Evolutionary conservation across 1,140 invertebrate species (phyloP), one percentile per base, ranked within the genome.

Genomic region (Drosophila kurseongensis): DNA sequence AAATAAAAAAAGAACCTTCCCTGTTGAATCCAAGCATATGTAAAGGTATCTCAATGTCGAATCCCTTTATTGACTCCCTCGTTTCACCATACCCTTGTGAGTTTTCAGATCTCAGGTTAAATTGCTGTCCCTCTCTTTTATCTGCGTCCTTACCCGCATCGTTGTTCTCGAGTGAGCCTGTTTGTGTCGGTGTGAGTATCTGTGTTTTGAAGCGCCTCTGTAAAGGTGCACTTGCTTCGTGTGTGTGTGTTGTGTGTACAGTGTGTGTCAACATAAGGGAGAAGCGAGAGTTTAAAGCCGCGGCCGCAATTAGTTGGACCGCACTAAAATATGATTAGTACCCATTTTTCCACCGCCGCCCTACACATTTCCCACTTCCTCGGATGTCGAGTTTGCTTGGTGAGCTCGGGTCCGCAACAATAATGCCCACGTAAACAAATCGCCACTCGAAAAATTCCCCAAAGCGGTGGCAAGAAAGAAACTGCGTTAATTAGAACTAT

Each of bases 321-420:
- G 63, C 84, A 88, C 83, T 88, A 83, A 88, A 88, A 88, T 80
- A 89, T 88, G 84, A 88, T 88, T 88, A 83, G 79, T 78, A 23
- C 36, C 51, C 51, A 18, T 50, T 57, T 41, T 13, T 16, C 65
- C 29, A 13, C 18, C 36, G 44, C 55, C 40, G 7, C 40, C 23
- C 9, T 8, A 32, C 8, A 32, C 6, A 12, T 12, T 27, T 13
- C 13, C 10, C 40, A 13, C 27, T 40, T 23, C 27, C 10, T 36
- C 41, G 12, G 52, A 16, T 35, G 13, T 42, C 13, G 14, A 13
- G 32, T 32, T 32, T 55, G 48, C 12, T 59, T 2, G 35, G n/a
- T 29, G 52, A 27, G 38, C 66, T 41, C 2, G 8, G 48, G 48
- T 51, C n/a, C n/a, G 27, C 47, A 14, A 32, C 47, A 50, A 14